Evolutionary conservation across 2,113 vertebrate genomes (phyloP).

Genomic region (Vireo altiloquus): DNA sequence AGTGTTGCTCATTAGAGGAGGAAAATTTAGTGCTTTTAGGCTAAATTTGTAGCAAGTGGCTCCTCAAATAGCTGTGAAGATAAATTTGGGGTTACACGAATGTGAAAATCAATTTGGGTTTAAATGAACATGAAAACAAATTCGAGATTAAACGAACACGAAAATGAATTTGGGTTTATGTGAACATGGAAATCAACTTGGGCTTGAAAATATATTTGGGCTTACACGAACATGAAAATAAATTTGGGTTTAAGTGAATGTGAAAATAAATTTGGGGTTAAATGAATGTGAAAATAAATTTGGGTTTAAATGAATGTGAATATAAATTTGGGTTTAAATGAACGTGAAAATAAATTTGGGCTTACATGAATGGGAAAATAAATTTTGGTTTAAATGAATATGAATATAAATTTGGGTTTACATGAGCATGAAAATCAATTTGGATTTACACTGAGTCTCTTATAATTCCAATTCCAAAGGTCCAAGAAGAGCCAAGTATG

Average conservation of each 20-base stretch:
- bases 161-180: neutral
- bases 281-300: neutral
- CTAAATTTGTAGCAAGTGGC: neutral
- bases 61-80: neutral
- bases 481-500: neutral
- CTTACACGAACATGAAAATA: neutral
- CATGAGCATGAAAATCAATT: neutral
- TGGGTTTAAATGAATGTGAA: neutral
- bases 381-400: neutral
- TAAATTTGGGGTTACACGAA: neutral
- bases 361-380: neutral
- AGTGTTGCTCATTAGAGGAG: neutral
- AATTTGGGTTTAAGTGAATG: neutral
- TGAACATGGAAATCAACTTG: neutral
- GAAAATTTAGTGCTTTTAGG: neutral
- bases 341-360: neutral
- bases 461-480: neutral
- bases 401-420: neutral
- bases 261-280: neutral
- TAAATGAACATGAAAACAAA: neutral
- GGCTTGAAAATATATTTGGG: neutral
- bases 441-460: neutral
- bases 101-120: neutral
- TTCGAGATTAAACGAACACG: rapidly evolving
- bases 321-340: neutral